A percentile compares a stretch with the other conserved stretches of the same genome.
These are phyloP conservation scores for Podabrus alpinus DNA, from an alignment of 2,888 invertebrate genomes.

Conservation along the genomic window DNA sequence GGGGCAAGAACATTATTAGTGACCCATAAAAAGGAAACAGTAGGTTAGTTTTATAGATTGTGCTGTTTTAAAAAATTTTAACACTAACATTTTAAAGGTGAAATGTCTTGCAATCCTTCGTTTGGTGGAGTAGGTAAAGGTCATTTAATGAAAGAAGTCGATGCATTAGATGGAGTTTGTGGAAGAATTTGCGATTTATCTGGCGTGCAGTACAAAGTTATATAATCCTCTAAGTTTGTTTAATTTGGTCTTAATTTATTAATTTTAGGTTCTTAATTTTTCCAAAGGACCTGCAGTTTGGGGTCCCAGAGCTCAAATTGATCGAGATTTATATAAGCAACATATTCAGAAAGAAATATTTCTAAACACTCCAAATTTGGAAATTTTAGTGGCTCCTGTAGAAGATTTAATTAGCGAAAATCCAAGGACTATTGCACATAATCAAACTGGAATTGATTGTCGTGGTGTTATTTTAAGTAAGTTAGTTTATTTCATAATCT, in stretches of 20 bases:
- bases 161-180: constrained; percentile 87
- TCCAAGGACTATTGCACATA: constrained; percentile 36
- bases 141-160: constrained; percentile 83
- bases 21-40: constrained; percentile 81
- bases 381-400: constrained; percentile 72
- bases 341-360: constrained; percentile 75
- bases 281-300: constrained; percentile 87
- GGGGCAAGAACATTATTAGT: constrained; percentile 78
- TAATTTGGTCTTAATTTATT: background rate
- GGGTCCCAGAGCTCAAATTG: constrained; percentile 88
- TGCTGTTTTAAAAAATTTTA: background rate
- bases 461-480: constrained; percentile 60
- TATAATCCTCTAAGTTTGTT: background rate
- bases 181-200: constrained; percentile 79
- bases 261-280: constrained; percentile 69
- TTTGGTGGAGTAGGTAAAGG: constrained; percentile 94
- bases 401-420: constrained; percentile 73
- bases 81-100: constrained; percentile 60
- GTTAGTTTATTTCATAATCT: constrained; percentile 25
- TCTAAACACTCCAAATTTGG: constrained; percentile 64
- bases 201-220: constrained; percentile 78
- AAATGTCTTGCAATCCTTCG: constrained; percentile 93
- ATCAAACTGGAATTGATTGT: constrained; percentile 49
- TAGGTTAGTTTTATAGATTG: constrained; percentile 61
- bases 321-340: constrained; percentile 76